phyloP scores from a whole-genome alignment of 2,888 invertebrate genomes.

The Acleris laterana region DNA sequence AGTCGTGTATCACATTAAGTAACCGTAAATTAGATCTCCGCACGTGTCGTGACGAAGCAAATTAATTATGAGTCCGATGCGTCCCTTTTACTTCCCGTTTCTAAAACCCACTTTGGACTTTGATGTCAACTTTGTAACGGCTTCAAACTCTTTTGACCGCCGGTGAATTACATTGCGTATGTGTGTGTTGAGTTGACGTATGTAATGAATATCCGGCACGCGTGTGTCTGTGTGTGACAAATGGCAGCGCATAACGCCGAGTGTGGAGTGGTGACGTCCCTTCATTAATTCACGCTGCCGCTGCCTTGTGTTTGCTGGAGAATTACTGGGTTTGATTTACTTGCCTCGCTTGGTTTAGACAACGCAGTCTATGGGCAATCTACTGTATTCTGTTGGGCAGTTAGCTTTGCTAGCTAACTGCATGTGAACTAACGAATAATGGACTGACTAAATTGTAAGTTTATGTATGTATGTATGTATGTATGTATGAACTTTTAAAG shows the following conservation, averaged over 20 bases:
- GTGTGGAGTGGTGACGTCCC: slow-evolving; percentile 30
- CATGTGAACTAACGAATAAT: too few relatives aligned
- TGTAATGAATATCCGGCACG: slow-evolving; percentile 7
- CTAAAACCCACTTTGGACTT: slow-evolving; percentile 4
- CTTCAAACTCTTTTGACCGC: slow-evolving; percentile 2
- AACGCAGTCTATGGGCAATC: background rate
- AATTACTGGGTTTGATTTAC: slow-evolving; percentile 25
- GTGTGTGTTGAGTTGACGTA: slow-evolving; percentile 3
- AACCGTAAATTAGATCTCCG: slow-evolving; percentile 11
- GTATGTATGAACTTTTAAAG: too few relatives aligned
- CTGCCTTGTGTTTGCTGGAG: slow-evolving; percentile 27
- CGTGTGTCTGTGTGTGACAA: slow-evolving; percentile 19
- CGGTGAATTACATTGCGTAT: background rate
- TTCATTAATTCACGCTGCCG: slow-evolving; percentile 33
- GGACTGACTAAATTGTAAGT: too few relatives aligned
- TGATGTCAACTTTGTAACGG: slow-evolving; percentile 1
- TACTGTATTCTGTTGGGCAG: background rate
- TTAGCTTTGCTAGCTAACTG: background rate
- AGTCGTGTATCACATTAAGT: slow-evolving; percentile 10
- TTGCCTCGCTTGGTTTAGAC: slow-evolving; percentile 24
- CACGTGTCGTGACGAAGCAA: slow-evolving; percentile 11
- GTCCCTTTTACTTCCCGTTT: background rate
- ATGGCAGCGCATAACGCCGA: slow-evolving; percentile 16
- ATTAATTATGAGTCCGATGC: slow-evolving; percentile 6
- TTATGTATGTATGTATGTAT: too few relatives aligned